phyloP scores from a whole-genome alignment of 2,113 vertebrate genomes.

The Larimichthys polyactis region DNA sequence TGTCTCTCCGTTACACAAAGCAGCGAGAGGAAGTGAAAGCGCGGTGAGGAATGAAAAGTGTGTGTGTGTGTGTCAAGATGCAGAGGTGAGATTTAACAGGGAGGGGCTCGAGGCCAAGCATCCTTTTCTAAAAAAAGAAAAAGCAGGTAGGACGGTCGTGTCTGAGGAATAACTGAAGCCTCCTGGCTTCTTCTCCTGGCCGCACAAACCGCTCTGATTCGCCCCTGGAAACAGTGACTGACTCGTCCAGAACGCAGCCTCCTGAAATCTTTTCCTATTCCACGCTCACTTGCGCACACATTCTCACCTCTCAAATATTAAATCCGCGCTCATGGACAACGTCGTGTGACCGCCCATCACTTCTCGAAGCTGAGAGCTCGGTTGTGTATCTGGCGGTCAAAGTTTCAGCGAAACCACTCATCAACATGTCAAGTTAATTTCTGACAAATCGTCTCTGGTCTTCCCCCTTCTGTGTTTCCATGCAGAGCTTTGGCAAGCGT shows the following conservation, averaged over 20 bases:
- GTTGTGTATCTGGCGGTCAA: slow-evolving; percentile 42
- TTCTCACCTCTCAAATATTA: slow-evolving; percentile 22
- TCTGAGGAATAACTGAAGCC: slow-evolving; percentile 48
- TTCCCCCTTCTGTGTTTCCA: slow-evolving; percentile 26
- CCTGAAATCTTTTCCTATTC: slow-evolving; percentile 29
- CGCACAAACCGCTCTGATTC: slow-evolving; percentile 19
- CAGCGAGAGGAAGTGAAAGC: slow-evolving; percentile 42
- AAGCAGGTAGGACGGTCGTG: slow-evolving; percentile 46
- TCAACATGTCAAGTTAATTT: slow-evolving; percentile 63
- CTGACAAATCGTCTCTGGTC: slow-evolving; percentile 49
- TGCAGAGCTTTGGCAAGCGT: not conserved
- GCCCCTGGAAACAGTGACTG: slow-evolving; percentile 49
- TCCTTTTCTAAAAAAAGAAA: slow-evolving; percentile 16
- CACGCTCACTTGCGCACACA: not conserved
- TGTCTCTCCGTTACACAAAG: slow-evolving; percentile 47
- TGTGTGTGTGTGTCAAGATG: slow-evolving; percentile 36
- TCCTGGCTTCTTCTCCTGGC: slow-evolving; percentile 45
- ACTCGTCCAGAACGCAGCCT: slow-evolving; percentile 34
- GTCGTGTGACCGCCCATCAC: slow-evolving; percentile 21
- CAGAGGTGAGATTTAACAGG: slow-evolving; percentile 55
- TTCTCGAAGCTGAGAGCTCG: slow-evolving; percentile 23
- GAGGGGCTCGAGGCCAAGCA: slow-evolving; percentile 25
- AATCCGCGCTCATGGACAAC: slow-evolving; percentile 29
- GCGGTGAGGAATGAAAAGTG: slow-evolving; percentile 44
- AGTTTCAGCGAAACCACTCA: slow-evolving; percentile 53